phyloP scores from a whole-genome alignment of 2,797 vertebrate genomes.

The Acridotheres tristis region DNA sequence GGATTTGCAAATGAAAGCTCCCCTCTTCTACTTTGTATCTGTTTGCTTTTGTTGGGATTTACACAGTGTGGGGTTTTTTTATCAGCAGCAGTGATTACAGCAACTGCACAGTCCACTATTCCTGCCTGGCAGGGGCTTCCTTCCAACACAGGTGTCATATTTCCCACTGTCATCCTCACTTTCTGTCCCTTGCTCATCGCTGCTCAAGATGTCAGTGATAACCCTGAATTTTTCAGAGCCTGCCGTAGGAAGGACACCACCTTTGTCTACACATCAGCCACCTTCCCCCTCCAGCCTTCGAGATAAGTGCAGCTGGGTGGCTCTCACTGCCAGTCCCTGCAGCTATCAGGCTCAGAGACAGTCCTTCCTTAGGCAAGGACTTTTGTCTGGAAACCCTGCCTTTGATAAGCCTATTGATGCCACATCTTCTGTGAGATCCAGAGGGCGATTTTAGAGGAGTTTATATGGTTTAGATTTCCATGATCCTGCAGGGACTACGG shows the following conservation, averaged over 20 bases:
- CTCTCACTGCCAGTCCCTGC: background rate
- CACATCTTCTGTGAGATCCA: background rate
- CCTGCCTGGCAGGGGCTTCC: background rate
- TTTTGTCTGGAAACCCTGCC: background rate
- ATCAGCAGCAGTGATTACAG: background rate
- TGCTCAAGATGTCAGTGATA: background rate
- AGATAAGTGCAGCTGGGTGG: background rate
- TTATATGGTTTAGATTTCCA: background rate
- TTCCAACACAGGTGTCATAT: background rate
- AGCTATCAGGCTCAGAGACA: background rate
- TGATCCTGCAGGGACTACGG: background rate
- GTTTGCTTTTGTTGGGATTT: background rate
- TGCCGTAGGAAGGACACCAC: background rate
- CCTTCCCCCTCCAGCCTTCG: background rate
- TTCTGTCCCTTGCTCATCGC: background rate
- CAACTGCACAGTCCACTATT: background rate
- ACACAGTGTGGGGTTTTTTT: accelerated
- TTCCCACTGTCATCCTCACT: background rate
- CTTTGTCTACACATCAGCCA: background rate
- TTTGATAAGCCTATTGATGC: background rate
- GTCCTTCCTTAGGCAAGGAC: background rate
- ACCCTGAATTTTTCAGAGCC: background rate
- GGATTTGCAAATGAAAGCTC: background rate
- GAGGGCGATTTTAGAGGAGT: background rate
- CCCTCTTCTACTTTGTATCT: background rate